Conservation (phyloP, 2,888 invertebrate species). For the Machimus atricapillus region DNA sequence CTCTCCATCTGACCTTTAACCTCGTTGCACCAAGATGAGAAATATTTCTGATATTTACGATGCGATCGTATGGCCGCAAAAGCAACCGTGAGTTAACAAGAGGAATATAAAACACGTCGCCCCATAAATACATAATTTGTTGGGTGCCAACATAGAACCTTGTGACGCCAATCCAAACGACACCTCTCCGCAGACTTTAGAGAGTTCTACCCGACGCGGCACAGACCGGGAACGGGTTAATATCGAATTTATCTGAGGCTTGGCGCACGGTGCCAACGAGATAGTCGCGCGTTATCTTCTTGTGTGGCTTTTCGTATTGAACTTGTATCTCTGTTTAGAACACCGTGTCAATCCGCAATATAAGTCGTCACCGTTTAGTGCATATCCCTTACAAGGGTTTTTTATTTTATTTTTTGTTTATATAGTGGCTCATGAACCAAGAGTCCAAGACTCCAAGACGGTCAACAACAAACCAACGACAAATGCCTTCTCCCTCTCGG, state of each 20-base stretch:
- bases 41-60: constrained; percentile 27
- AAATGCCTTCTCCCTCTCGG: neutral
- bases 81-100: neutral
- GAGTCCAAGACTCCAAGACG: neutral
- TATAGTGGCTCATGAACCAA: neutral
- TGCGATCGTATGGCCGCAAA: neutral
- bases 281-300: neutral
- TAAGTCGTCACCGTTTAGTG: constrained; percentile 35
- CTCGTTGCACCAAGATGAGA: neutral
- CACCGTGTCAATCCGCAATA: constrained; percentile 23
- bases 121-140: constrained; percentile 36
- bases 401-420: neutral
- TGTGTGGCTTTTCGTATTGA: constrained; percentile 9
- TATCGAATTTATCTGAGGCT: neutral
- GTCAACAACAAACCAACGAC: neutral
- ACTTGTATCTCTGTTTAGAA: constrained; percentile 20
- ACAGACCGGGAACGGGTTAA: neutral
- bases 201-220: neutral
- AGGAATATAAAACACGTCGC: constrained; percentile 6
- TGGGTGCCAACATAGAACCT: constrained; percentile 18
- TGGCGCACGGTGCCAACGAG: neutral
- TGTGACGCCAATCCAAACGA: neutral
- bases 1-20: constrained; percentile 13
- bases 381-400: neutral
- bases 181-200: neutral